These are phyloP conservation scores for Aphis craccivora DNA, from an alignment of 1,140 invertebrate species.

Conservation along the genomic window DNA sequence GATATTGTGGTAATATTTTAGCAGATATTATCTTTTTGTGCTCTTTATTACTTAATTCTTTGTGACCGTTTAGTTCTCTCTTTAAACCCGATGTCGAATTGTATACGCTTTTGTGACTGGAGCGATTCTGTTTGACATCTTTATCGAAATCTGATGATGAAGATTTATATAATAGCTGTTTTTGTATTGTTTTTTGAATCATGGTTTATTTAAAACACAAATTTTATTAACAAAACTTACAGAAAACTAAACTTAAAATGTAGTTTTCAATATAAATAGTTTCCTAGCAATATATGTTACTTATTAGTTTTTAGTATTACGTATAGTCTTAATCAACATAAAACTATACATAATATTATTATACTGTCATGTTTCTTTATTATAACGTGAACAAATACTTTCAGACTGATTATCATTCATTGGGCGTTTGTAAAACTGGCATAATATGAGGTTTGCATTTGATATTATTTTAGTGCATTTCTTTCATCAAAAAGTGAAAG, in stretches of 20 bases:
- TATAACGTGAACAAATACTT: background rate
- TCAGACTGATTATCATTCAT: conserved; percentile 15
- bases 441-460: conserved; percentile 16
- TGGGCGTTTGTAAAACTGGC: background rate
- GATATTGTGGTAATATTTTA: background rate
- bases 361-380: background rate
- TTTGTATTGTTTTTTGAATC: background rate
- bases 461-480: conserved; percentile 21
- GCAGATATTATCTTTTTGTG: background rate
- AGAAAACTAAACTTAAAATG: background rate
- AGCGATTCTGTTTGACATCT: background rate
- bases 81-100: background rate
- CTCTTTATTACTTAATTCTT: background rate
- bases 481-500: conserved; percentile 31
- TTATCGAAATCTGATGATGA: background rate
- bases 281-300: background rate
- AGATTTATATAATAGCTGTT: background rate
- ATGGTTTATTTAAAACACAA: background rate
- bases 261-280: background rate
- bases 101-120: background rate
- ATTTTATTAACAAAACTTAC: background rate
- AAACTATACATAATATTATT: background rate
- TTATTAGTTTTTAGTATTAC: conserved; percentile 18
- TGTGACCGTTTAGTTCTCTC: background rate
- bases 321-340: background rate